Evolutionary conservation across 2,888 invertebrate genomes (phyloP), one percentile per base, ranked within the genome.

Genomic region (Suillia variegata): DNA sequence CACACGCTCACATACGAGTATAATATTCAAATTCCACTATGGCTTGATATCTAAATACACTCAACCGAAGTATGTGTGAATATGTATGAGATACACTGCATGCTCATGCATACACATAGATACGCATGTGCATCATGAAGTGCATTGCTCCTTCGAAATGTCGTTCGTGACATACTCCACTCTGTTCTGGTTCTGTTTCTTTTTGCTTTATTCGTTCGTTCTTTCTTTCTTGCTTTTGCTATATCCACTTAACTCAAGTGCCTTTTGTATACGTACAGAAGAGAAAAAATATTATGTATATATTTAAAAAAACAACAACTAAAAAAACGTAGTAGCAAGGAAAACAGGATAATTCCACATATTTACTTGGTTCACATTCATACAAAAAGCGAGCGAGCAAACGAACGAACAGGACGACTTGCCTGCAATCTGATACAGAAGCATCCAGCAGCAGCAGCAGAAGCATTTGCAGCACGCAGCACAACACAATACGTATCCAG

Each of bases 101-200:
- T 38, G 38, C 4, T 4, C 15, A 38, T 5, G 38, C 48, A 34
- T 10, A 42, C 20, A 1, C 33, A 52, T 38, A 24, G 33, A 52
- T 33, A 33, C 18, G 17, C 17, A 33, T 20, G 1, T 13, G 21
- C 53, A 38, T 20, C n/a, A 20, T 38, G 59, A 64, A 73, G 72
- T 76, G 76, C 72, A 73, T 64, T 73, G 72, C 75, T 72, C 73
- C 74, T 77, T 71, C 70, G 73, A 66, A 70, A 66, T 67, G 61
- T 63, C 64, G 69, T 70, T 74, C 73, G 72, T 79, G 77, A 75
- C 77, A 78, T 73, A 78, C 75, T 78, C 75, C 63, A 64, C 64
- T 64, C 62, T 59, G 26, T 22, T 21, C 18, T 48, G n/a, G n/a
- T n/a, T n/a, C n/a, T n/a, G n/a, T n/a, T n/a, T n/a, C 12, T 17